Evolutionary conservation across 1,140 invertebrate species (phyloP).

Genomic region (Pantala flavescens): DNA sequence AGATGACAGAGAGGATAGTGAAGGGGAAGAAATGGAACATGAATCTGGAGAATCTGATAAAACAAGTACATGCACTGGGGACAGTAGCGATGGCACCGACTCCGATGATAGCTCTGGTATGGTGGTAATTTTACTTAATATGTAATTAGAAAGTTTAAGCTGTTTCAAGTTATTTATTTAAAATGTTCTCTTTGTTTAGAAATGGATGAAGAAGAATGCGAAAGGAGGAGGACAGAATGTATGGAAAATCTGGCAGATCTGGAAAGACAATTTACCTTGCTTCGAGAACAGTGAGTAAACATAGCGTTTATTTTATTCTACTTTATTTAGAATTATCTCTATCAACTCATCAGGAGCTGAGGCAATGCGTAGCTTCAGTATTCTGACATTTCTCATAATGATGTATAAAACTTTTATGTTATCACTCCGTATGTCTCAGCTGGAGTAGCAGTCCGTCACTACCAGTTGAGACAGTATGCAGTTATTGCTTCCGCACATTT

Average conservation of each 20-base stretch:
- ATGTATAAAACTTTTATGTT: too few relatives aligned
- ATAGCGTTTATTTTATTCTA: conserved; percentile 10
- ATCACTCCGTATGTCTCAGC: too few relatives aligned
- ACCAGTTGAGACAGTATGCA: too few relatives aligned
- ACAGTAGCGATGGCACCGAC: conserved; percentile 31
- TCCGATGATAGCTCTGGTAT: conserved; percentile 41
- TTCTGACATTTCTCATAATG: too few relatives aligned
- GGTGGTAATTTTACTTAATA: conserved; percentile 14
- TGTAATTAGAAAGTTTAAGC: background rate
- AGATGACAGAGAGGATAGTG: conserved; percentile 33
- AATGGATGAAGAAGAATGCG: conserved; percentile 88
- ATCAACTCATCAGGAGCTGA: too few relatives aligned
- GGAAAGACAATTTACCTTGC: conserved; percentile 74
- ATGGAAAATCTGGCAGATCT: conserved; percentile 76
- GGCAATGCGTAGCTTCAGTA: too few relatives aligned
- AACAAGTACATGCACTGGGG: conserved; percentile 29
- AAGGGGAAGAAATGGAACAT: conserved; percentile 40
- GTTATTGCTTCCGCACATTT: too few relatives aligned
- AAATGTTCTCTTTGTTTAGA: conserved; percentile 42
- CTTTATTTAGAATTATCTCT: too few relatives aligned
- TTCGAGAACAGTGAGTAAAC: conserved; percentile 68
- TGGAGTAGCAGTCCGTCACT: too few relatives aligned
- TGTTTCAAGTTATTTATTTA: conserved; percentile 16
- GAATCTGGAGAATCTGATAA: conserved; percentile 39
- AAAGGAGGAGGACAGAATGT: conserved; percentile 67